These are phyloP conservation scores for Anguilla megastoma DNA, from an alignment of 2,797 vertebrate genomes.

Conservation along the genomic window DNA sequence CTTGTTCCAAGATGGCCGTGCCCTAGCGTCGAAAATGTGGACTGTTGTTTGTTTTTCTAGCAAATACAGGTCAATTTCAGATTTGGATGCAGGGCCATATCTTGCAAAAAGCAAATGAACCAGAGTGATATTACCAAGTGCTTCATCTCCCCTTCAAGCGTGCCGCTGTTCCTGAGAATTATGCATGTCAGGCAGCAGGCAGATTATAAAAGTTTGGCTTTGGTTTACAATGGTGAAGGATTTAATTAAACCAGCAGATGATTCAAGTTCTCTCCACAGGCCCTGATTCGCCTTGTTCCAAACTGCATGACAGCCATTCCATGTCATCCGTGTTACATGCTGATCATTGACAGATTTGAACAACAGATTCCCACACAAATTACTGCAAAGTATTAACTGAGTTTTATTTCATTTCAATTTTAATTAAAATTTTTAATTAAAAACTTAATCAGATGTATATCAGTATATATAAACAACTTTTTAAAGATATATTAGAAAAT, in stretches of 20 bases:
- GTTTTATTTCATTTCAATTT: not conserved
- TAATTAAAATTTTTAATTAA: not conserved
- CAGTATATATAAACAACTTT: not conserved
- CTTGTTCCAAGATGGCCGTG: no score
- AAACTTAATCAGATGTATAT: not conserved
- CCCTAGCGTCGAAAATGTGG: no score
- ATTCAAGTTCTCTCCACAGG: not conserved
- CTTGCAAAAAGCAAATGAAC: no score
- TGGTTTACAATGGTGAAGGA: not conserved
- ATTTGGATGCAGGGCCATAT: no score
- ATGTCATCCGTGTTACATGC: not conserved
- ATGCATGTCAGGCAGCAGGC: not conserved
- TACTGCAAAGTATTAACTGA: not conserved
- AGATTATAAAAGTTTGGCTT: not conserved
- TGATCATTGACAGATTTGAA: not conserved
- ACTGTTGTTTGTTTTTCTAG: no score
- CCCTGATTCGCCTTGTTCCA: not conserved
- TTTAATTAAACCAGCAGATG: not conserved
- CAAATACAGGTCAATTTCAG: no score
- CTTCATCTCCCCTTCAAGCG: not conserved
- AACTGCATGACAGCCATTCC: not conserved
- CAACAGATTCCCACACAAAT: not conserved
- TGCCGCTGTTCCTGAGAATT: no score
- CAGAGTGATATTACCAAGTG: no score
- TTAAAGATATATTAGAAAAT: not conserved